phyloP scores from a whole-genome alignment of 2,797 vertebrate species.

The Mastacembelus armatus region DNA sequence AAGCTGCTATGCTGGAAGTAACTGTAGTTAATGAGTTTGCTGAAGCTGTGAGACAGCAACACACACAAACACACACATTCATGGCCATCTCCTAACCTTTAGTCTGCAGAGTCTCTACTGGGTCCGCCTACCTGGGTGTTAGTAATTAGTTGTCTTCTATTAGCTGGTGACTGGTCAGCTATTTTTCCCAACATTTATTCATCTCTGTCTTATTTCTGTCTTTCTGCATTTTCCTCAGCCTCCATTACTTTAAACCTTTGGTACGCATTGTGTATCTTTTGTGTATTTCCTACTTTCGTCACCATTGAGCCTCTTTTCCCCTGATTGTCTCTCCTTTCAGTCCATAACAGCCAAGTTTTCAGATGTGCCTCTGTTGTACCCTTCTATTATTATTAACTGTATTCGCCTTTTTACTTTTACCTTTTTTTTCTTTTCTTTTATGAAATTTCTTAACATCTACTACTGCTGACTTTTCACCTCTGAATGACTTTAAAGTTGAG shows the following conservation, averaged over 20 bases:
- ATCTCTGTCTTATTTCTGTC: conserved; percentile 30
- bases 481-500: too few relatives aligned
- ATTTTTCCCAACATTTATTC: conserved; percentile 64
- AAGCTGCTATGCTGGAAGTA: not conserved
- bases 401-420: too few relatives aligned
- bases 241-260: conserved; percentile 20
- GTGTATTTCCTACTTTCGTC: not conserved
- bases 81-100: conserved; percentile 42
- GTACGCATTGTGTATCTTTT: not conserved
- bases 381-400: too few relatives aligned
- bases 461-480: too few relatives aligned
- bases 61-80: conserved; percentile 30
- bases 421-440: too few relatives aligned
- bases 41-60: too few relatives aligned
- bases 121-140: conserved; percentile 6
- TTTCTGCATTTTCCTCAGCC: conserved; percentile 10
- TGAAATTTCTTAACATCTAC: too few relatives aligned
- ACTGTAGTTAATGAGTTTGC: conserved; percentile 30
- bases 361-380: not conserved
- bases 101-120: conserved; percentile 29
- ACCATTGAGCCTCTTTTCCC: not conserved
- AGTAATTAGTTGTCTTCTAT: conserved; percentile 46
- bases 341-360: conserved; percentile 8
- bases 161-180: conserved; percentile 50
- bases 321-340: conserved; percentile 1